Evolutionary conservation across 2,113 vertebrate genomes (phyloP).

Genomic region (Pedionomus torquatus): DNA sequence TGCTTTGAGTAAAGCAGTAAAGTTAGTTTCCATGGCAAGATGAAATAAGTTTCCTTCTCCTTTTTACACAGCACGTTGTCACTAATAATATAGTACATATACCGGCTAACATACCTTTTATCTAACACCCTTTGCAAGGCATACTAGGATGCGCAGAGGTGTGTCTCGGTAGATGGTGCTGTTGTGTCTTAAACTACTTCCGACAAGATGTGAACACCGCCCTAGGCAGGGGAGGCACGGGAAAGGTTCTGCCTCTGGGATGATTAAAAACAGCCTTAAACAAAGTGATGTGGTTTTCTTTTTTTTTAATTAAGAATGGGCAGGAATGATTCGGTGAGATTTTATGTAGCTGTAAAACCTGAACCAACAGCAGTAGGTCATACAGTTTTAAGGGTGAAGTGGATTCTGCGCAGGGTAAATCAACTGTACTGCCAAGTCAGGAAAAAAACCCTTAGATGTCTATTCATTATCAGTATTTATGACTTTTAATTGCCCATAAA

Average conservation of each 20-base stretch:
- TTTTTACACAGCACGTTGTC: background rate
- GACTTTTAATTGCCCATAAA: background rate
- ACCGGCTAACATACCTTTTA: background rate
- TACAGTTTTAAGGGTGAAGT: background rate
- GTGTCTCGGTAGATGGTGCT: conserved; percentile 35
- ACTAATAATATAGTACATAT: background rate
- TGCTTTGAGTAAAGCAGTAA: background rate
- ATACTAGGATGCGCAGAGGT: background rate
- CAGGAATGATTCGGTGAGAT: background rate
- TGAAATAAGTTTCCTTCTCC: background rate
- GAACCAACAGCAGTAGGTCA: background rate
- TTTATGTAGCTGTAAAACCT: background rate
- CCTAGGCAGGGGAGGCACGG: background rate
- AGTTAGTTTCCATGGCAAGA: background rate
- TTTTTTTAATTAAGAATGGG: background rate
- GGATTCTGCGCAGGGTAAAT: background rate
- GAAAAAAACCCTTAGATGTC: background rate
- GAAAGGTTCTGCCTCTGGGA: background rate
- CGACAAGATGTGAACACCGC: background rate
- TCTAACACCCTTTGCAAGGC: background rate
- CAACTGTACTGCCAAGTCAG: background rate
- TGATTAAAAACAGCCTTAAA: background rate
- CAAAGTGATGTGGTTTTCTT: background rate
- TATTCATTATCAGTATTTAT: background rate
- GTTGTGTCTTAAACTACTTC: background rate